Evolutionary conservation across 2,797 vertebrate genomes (phyloP).

Genomic region (Taeniopygia guttata): DNA sequence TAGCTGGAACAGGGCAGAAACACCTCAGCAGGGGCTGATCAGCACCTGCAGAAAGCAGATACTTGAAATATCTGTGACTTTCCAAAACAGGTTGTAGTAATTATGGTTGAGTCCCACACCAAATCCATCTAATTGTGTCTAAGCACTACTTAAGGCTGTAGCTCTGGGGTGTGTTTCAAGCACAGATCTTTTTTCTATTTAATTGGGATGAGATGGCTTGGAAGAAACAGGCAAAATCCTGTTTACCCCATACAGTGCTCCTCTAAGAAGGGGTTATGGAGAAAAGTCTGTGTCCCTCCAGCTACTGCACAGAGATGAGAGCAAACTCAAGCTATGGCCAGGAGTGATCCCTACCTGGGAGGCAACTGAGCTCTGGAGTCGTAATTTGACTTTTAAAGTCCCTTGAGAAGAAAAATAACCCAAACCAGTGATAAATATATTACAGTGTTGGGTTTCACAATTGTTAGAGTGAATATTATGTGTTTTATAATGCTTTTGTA

Average conservation of each 20-base stretch:
- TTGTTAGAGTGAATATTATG: not conserved
- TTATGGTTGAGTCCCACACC: not conserved
- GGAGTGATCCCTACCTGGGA: not conserved
- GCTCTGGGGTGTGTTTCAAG: not conserved
- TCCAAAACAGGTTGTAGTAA: not conserved
- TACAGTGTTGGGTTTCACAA: not conserved
- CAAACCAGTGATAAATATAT: not conserved
- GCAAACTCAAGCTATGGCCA: not conserved
- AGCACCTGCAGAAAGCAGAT: not conserved
- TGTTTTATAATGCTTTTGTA: not conserved
- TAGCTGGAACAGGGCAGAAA: not conserved
- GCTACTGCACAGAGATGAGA: not conserved
- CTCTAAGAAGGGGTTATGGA: not conserved
- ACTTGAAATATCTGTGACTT: not conserved
- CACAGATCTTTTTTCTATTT: not conserved
- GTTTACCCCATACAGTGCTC: not conserved
- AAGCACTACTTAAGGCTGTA: not conserved
- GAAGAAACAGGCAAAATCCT: not conserved
- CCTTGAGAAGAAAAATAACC: not conserved
- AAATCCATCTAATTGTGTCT: not conserved
- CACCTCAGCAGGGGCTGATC: not conserved
- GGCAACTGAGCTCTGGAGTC: not conserved
- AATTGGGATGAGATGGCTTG: not conserved
- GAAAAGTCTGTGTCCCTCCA: not conserved
- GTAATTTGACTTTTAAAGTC: not conserved